These are phyloP conservation scores for Andricus curvator DNA, from an alignment of 2,888 invertebrate genomes.

Conservation along the genomic window DNA sequence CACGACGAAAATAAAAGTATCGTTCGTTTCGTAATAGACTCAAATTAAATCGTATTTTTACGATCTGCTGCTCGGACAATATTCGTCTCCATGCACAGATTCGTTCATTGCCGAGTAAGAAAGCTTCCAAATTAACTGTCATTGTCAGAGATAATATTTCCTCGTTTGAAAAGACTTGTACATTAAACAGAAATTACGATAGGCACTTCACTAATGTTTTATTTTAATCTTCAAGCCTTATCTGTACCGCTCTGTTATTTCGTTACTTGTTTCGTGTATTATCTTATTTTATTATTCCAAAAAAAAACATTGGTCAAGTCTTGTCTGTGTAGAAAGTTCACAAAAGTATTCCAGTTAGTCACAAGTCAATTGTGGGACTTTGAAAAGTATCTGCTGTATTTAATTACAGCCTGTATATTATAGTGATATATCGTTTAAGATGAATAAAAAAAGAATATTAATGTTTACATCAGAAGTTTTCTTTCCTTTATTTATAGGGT, in stretches of 20 bases:
- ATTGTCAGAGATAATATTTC: slow-evolving; percentile 6
- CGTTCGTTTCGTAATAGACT: slow-evolving; percentile 38
- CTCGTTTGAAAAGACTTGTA: neutral
- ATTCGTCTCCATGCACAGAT: neutral
- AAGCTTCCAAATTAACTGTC: slow-evolving; percentile 10
- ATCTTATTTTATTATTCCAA: neutral
- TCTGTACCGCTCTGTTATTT: neutral
- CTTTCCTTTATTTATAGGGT: neutral
- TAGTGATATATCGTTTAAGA: slow-evolving; percentile 38
- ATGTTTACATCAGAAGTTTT: slow-evolving; percentile 39
- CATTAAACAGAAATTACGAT: neutral
- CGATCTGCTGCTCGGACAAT: slow-evolving; percentile 23
- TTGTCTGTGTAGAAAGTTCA: slow-evolving; percentile 9
- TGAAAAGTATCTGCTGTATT: slow-evolving; percentile 23
- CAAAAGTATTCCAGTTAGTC: slow-evolving; percentile 16
- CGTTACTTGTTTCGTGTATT: neutral
- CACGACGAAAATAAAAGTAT: slow-evolving; percentile 20
- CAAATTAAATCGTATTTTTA: slow-evolving; percentile 7
- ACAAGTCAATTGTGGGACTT: neutral
- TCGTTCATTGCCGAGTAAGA: neutral
- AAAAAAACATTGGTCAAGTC: slow-evolving; percentile 13
- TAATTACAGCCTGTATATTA: slow-evolving; percentile 34
- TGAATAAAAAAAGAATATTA: slow-evolving; percentile 43
- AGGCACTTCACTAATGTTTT: neutral
- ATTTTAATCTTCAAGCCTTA: neutral